phyloP scores from a whole-genome alignment of 2,113 vertebrate species.

The Ascaphus truei region DNA sequence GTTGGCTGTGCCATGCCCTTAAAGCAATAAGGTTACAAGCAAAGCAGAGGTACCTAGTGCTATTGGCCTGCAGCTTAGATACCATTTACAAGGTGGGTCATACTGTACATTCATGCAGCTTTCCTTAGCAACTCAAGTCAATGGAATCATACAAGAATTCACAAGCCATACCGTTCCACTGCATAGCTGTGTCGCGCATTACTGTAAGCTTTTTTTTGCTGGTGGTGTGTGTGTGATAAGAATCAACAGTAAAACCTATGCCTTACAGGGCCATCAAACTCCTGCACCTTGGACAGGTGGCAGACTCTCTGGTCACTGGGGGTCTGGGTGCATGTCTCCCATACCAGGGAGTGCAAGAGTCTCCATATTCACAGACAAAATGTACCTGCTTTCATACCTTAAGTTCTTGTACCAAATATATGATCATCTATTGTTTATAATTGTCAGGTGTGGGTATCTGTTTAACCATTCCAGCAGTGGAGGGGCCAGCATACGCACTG shows the following conservation, averaged over 20 bases:
- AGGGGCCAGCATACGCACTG: background rate
- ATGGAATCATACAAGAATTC: conserved; percentile 17
- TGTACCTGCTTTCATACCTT: background rate
- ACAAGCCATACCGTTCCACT: conserved; percentile 8
- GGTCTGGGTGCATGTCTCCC: too few relatives aligned
- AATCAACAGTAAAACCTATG: too few relatives aligned
- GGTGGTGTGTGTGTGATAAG: conserved; percentile 15
- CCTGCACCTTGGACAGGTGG: too few relatives aligned
- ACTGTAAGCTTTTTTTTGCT: too few relatives aligned
- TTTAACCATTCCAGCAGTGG: background rate
- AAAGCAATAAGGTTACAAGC: too few relatives aligned
- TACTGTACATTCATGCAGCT: background rate
- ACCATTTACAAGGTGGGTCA: background rate
- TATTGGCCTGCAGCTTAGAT: too few relatives aligned
- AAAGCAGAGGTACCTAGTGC: too few relatives aligned
- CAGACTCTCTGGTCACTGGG: background rate
- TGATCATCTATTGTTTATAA: background rate
- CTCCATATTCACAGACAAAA: background rate
- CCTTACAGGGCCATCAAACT: too few relatives aligned
- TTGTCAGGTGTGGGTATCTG: background rate
- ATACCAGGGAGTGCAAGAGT: background rate
- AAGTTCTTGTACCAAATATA: background rate
- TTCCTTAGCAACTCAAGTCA: conserved; percentile 1
- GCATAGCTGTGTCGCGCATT: too few relatives aligned
- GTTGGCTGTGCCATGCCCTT: too few relatives aligned